phyloP scores from a whole-genome alignment of 2,113 vertebrate genomes.

The Pogona vitticeps region DNA sequence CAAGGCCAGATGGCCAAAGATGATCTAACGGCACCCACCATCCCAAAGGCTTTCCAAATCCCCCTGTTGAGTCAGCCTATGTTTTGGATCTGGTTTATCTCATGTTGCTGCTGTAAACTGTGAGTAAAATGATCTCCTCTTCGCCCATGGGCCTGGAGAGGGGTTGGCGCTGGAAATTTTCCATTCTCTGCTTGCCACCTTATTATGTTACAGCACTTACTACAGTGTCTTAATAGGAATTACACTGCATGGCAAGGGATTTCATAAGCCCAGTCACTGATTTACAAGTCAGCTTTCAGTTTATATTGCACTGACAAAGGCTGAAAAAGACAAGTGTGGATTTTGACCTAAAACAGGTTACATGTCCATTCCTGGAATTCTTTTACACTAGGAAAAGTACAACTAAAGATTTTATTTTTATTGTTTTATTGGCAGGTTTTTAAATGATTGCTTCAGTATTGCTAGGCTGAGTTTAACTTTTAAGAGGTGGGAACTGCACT shows the following conservation, averaged over 20 bases:
- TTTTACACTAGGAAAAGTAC: slow-evolving; percentile 46
- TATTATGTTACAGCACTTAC: slow-evolving; percentile 37
- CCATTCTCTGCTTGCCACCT: slow-evolving; percentile 47
- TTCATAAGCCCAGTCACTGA: slow-evolving; percentile 17
- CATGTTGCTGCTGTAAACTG: slow-evolving; percentile 30
- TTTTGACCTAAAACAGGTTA: slow-evolving; percentile 33
- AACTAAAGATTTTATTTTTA: slow-evolving; percentile 31
- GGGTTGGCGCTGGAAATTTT: slow-evolving; percentile 46
- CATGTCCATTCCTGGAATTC: slow-evolving; percentile 22
- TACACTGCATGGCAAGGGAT: slow-evolving; percentile 21
- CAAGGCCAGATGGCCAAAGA: too few relatives aligned
- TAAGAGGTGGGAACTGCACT: slow-evolving; percentile 30
- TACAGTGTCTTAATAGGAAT: slow-evolving; percentile 7
- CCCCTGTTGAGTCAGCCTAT: not conserved
- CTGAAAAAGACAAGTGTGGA: not conserved
- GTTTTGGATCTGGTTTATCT: slow-evolving; percentile 4
- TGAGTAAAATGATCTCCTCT: slow-evolving; percentile 35
- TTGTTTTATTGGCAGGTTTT: slow-evolving; percentile 14
- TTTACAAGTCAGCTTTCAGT: slow-evolving; percentile 29
- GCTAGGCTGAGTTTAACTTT: slow-evolving; percentile 32
- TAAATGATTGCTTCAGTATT: slow-evolving; percentile 14
- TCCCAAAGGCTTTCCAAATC: not conserved
- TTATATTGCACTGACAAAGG: slow-evolving; percentile 52
- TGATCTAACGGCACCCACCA: too few relatives aligned
- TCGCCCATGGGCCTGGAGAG: slow-evolving; percentile 3